Conservation (phyloP, 2,113 vertebrate genomes). For the Puffinus mauretanicus region DNA sequence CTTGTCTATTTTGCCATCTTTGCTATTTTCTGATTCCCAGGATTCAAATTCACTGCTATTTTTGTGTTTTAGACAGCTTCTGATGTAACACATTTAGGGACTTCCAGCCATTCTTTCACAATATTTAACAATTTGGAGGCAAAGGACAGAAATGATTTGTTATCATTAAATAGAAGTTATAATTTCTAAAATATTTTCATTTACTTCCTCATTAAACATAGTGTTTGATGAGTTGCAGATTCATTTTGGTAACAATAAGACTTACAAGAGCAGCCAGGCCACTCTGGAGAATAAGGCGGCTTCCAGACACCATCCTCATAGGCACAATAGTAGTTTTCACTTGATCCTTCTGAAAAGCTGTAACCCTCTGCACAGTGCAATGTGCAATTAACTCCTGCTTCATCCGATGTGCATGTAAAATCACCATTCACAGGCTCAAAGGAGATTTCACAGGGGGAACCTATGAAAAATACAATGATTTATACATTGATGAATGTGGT, state of each 20-base stretch:
- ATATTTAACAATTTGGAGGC: neutral
- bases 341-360: slow-evolving; percentile 87
- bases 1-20: neutral
- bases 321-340: slow-evolving; percentile 87
- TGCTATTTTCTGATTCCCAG: neutral
- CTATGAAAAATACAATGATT: slow-evolving; percentile 61
- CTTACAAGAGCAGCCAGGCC: slow-evolving; percentile 93
- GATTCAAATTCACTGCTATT: neutral
- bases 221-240: neutral
- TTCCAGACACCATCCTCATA: slow-evolving; percentile 89
- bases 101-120: neutral
- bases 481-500: neutral
- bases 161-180: neutral
- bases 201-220: neutral
- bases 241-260: neutral
- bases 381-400: slow-evolving; percentile 86
- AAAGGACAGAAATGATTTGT: neutral
- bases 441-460: slow-evolving; percentile 87
- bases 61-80: neutral
- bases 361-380: slow-evolving; percentile 88
- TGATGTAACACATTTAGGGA: neutral
- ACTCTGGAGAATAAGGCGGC: slow-evolving; percentile 82
- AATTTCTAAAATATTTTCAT: neutral
- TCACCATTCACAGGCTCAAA: slow-evolving; percentile 88
- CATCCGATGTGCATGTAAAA: slow-evolving; percentile 83